phyloP scores from a whole-genome alignment of 2,113 vertebrate genomes.

The Hyperoodon ampullatus region DNA sequence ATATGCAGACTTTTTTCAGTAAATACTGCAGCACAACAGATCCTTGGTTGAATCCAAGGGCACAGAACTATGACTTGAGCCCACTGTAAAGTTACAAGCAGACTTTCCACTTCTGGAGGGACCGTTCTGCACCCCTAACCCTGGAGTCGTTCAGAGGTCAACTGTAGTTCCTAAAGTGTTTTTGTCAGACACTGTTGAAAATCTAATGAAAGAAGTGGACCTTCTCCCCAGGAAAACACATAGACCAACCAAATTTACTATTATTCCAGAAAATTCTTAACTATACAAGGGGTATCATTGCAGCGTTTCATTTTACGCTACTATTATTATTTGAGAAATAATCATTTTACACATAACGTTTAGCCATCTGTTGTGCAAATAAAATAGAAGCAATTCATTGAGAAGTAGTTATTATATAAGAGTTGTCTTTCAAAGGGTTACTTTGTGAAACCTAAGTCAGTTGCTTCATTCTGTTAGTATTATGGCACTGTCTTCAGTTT shows the following conservation, averaged over 20 bases:
- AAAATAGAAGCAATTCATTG: neutral
- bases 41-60: neutral
- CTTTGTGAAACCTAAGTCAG: neutral
- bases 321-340: slow-evolving; percentile 24
- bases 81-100: neutral
- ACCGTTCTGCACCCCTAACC: neutral
- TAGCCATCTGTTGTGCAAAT: neutral
- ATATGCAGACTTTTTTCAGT: neutral
- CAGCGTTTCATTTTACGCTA: neutral
- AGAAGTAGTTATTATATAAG: neutral
- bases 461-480: slow-evolving; percentile 11
- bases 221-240: neutral
- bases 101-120: neutral
- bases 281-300: neutral
- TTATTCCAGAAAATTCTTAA: neutral
- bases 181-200: neutral
- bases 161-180: neutral
- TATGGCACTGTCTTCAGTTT: neutral
- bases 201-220: neutral
- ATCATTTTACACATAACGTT: slow-evolving; percentile 2
- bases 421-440: neutral
- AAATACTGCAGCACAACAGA: neutral
- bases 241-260: neutral
- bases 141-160: neutral
- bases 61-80: neutral